Evolutionary conservation across 1,140 invertebrate genomes (phyloP), one percentile per base, ranked within the genome.

Genomic region (Drosophila takahashii): DNA sequence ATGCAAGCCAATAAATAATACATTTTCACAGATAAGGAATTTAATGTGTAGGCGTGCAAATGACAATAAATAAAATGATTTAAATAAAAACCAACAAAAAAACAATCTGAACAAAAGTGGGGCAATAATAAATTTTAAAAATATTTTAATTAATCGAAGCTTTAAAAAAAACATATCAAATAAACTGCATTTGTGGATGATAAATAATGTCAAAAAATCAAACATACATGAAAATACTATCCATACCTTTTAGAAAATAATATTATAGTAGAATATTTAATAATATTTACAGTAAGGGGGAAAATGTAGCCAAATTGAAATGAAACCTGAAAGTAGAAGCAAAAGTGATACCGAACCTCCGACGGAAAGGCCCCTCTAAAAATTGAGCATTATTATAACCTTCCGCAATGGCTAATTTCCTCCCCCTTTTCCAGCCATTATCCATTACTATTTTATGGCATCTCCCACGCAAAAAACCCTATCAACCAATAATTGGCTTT

Each of bases 401-500:
- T 15, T 42, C n/a, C 37, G 37, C 16, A 13, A 41, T 36, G 26
- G 34, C 51, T 29, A 57, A 56, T 57, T 57, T 29, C 5, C 34
- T 29, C 6, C 3, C 6, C 32, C 32, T 4, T 4, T 29, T 39
- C 10, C 13, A 22, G 58, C 41, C 27, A 62, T 34, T 67, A 51
- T 67, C 59, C 59, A 27, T 65, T 50, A 36, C 29, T 15, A 67
- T 65, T 67, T 67, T 1, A 67, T 34, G 45, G 45, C 44, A 26
- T 10, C 65, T 52, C 16, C 47, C 64, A 70, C 48, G 53, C 36
- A 41, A 37, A 16, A 18, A 56, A 66, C 48, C 47, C 65, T 51
- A 67, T 65, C 65, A 48, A 29, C 65, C 51, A 71, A 57, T 71
- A 71, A 71, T 57, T 71, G 67, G 65, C 67, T 67, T 70, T 70